Base-by-base conservation (phyloP, 1,140 invertebrate species). In the Popillia japonica region DNA sequence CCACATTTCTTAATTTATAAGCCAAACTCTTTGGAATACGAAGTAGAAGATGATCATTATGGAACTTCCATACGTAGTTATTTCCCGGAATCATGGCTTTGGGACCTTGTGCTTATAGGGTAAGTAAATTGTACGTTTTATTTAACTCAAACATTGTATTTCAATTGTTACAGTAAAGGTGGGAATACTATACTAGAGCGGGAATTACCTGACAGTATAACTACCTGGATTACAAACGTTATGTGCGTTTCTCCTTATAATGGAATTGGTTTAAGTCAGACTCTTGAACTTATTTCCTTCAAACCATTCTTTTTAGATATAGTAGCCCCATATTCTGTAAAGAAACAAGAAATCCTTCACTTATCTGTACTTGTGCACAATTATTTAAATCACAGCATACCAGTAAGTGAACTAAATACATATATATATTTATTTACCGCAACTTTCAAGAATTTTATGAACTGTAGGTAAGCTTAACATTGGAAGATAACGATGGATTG, bases 301-400 rank as follows among this genome's bases (percentile, higher is more conserved):
- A 91, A 93, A 81, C 90, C 92, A 0, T 94, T 95, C 84, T 95
- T 95, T 85, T 86, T 94, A 8, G 90, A 93, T 79, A 87, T 94
- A 40, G 90, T 90, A 77, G 84, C 93, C 6, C 94, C 94, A 0
- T 93, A 92, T 81, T 91, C 92, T 6, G 88, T 94, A 0, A 92
- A 93, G 83, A 87, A 92, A 10, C 90, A 90, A 3, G 94, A 95
- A 86, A 88, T 91, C 40, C 85, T 94, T 2, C 89, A 89, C 2
- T 84, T 95, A 64, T 91, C 93, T 84, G 91, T 93, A 0, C 89
- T 92, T 0, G 87, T 94, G 1, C 94, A 93, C 85, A 95, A 95
- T 85, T 95, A 94, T 83, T 84, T 94, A 83, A 87, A 89, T n/a
- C 87, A 90, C 55, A 90, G 88, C 80, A 83, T 94, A 76, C 91